phyloP scores from a whole-genome alignment of 2,113 vertebrate species.

The Austrofundulus limnaeus region DNA sequence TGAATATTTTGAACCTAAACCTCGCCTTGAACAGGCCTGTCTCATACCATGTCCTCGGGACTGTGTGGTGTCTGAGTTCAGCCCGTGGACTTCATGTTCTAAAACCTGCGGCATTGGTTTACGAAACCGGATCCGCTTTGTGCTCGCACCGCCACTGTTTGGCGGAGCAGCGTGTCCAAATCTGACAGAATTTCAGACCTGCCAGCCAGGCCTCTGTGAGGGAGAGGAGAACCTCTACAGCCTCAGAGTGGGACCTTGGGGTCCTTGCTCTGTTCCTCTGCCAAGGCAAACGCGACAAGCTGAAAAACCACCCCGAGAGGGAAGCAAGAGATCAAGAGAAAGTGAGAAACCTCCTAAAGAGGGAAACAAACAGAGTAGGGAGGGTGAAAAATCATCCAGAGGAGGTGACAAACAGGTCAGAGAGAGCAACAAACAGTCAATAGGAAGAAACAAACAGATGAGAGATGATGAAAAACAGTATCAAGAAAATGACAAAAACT shows the following conservation, averaged over 20 bases:
- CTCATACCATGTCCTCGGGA: conserved; percentile 92
- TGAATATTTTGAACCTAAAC: conserved; percentile 96
- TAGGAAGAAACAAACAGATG: conserved; percentile 23
- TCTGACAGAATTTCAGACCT: conserved; percentile 91
- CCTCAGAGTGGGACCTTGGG: conserved; percentile 90
- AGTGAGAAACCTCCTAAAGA: conserved; percentile 37
- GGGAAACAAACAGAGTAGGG: conserved; percentile 36
- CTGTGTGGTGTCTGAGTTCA: conserved; percentile 89
- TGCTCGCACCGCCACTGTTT: conserved; percentile 88
- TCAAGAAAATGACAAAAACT: conserved; percentile 29
- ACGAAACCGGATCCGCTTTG: conserved; percentile 85
- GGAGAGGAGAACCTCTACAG: conserved; percentile 85
- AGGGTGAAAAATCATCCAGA: conserved; percentile 24
- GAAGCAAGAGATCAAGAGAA: conserved; percentile 30
- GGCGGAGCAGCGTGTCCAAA: conserved; percentile 91
- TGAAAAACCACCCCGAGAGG: conserved; percentile 2
- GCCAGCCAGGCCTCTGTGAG: conserved; percentile 80
- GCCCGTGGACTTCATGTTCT: conserved; percentile 89
- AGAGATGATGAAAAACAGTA: conserved; percentile 32
- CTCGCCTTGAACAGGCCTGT: conserved; percentile 92
- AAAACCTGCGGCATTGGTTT: conserved; percentile 90
- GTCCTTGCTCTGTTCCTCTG: conserved; percentile 78
- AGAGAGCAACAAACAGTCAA: conserved; percentile 32
- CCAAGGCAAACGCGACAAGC: conserved; percentile 80
- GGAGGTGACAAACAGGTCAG: conserved; percentile 27